Evolutionary conservation across 2,113 vertebrate genomes (phyloP).

Genomic region (Podocnemis expansa): DNA sequence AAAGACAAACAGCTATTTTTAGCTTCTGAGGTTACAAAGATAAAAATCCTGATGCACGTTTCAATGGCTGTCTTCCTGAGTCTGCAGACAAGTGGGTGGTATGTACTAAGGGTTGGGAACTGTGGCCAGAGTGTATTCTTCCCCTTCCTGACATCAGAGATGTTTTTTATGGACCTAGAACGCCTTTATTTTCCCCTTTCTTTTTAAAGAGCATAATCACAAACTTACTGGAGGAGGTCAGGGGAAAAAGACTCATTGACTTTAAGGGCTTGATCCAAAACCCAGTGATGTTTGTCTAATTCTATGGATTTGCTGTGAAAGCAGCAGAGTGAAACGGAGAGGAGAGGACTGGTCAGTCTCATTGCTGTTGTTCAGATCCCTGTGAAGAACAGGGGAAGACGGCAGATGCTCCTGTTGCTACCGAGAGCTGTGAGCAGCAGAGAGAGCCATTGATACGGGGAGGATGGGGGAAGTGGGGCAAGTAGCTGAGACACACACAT

Average conservation of each 20-base stretch:
- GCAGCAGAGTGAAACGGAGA: not conserved
- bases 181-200: not conserved
- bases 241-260: not conserved
- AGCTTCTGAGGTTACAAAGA: slow-evolving; percentile 10
- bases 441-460: not conserved
- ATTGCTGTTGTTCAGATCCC: accelerated
- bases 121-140: not conserved
- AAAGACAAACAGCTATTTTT: too few relatives aligned
- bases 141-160: not conserved
- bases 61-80: not conserved
- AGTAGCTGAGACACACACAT: not conserved
- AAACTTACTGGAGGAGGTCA: not conserved
- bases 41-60: not conserved
- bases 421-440: not conserved
- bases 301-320: not conserved
- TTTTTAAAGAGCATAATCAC: not conserved
- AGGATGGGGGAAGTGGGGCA: not conserved
- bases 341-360: not conserved
- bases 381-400: not conserved
- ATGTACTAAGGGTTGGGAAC: slow-evolving; percentile 7
- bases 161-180: not conserved
- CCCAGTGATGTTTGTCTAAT: not conserved
- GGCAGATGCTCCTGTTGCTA: not conserved
- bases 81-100: accelerated
- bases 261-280: not conserved